These are phyloP conservation scores for Agonum fuliginosum DNA, from an alignment of 2,888 invertebrate species.

Conservation along the genomic window DNA sequence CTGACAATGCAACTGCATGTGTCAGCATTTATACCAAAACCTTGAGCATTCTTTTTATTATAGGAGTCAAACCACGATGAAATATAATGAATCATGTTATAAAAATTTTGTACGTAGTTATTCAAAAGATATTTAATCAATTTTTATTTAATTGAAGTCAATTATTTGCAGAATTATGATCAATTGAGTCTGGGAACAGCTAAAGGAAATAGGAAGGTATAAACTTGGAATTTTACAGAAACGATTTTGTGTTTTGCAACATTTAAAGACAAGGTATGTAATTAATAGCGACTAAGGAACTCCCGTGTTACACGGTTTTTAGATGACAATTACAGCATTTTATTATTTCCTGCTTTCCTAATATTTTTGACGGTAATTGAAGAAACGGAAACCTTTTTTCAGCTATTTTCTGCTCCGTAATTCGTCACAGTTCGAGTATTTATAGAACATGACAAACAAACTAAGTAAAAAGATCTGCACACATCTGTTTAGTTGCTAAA, in stretches of 20 bases:
- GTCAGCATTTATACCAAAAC: constrained; percentile 20
- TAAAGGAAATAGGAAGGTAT: constrained; percentile 1
- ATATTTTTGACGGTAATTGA: constrained; percentile 32
- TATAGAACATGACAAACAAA: constrained; percentile 52
- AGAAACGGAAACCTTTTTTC: constrained; percentile 40
- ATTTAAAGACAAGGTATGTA: constrained; percentile 6
- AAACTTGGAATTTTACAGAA: neutral
- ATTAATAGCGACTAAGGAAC: constrained; percentile 1
- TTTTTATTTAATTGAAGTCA: neutral
- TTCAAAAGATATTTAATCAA: constrained; percentile 9
- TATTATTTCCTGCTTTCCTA: constrained; percentile 36
- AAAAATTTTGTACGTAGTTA: constrained; percentile 2
- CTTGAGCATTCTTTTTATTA: constrained; percentile 30
- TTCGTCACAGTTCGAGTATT: constrained; percentile 46
- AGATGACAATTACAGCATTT: constrained; percentile 25
- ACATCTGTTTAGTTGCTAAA: constrained; percentile 53
- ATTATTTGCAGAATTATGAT: neutral
- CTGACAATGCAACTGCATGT: constrained; percentile 22
- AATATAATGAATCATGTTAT: constrained; percentile 30
- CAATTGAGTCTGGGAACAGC: neutral
- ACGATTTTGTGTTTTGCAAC: neutral
- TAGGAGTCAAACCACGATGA: constrained; percentile 24
- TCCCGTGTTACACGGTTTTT: constrained; percentile 31
- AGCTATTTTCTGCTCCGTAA: constrained; percentile 33
- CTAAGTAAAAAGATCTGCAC: constrained; percentile 47